Base-by-base conservation (phyloP, 2,113 vertebrate genomes). In the Lates calcarifer region DNA sequence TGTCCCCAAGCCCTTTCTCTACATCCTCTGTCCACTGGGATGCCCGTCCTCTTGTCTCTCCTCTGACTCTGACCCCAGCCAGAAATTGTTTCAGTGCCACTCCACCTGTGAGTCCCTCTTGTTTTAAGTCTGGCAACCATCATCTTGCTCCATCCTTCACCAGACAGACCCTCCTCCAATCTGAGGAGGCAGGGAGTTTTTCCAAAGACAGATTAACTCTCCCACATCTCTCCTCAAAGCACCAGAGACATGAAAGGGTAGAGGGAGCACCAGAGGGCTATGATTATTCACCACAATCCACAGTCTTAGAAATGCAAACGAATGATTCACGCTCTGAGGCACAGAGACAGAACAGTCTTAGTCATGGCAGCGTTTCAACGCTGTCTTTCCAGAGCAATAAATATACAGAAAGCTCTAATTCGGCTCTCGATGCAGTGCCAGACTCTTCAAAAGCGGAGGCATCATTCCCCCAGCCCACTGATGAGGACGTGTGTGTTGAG, bases 11-110 rank as follows among this genome's bases (percentile, higher is more conserved):
- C 22, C 77, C 81, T 78, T 90, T 72, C 41, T 73, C 80, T 12
- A 87, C 91, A 49, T 85, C 90, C 18, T 88, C 88, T 56, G 78
- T 90, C 71, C 72, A 80, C 0, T 91, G 91, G 92, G 93, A 93
- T 29, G 35, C 74, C 15, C 63, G 33, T 45, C 81, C 86, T 68
- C 74, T 62, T 47, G 77, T 65, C 71, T 92, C 92, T 5, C 61
- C 90, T 49, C 82, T 80, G n/a, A 81, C 74, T 35, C 67, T 83
- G 43, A 79, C 91, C 18, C 61, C 74, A 18, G 26, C 43, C 10
- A 33, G 13, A n/a, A 51, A 62, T 14, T 0, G 10, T 24, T 69
- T 71, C 51, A 60, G 20, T 10, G 4, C 6, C 3, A 57, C 83
- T 18, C 69, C 79, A 26, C 55, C 74, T 31, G 35, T 7, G 6